Base-by-base conservation (phyloP, 2,113 vertebrate species). In the Chaenogobius annularis region DNA sequence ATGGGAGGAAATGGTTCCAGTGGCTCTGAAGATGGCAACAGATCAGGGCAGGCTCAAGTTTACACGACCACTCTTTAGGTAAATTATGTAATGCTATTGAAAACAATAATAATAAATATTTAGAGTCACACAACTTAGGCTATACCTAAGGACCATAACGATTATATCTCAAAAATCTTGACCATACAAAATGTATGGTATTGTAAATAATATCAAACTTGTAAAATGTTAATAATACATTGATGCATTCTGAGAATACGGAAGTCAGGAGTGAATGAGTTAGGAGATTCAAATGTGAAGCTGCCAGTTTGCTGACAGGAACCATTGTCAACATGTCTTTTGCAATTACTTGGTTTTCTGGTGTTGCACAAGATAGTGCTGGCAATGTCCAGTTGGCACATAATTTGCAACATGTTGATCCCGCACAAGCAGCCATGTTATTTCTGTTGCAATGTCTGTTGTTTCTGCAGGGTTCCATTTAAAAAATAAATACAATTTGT, bases 21-120 rank as follows among this genome's bases (percentile, higher is more conserved):
- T 96, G 86, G 96, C 98, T 59, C 82, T 99, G 67, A 93, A 95
- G 91, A 99, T 99, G 98, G 97, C 95, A 1, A 96, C 95, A 0
- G 95, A 98, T 31, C 98, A 99, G 88, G 97, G 98, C 70, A 91
- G 98, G 79, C 95, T 99, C 95, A 99, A 99, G 81, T 99, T 96
- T 80, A 98, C 96, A 1, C 93, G 97, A 0, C 97, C 98, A 0
- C 90, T 99, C 68, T 98, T 96, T 90, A 96, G 93, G 98, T 98
- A 93, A 63, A 10, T 63, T 43, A 35, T 63, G 26, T 43, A n/a
- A 3, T 63, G 55, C 7, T 22, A 23, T 56, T 9, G 23, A 23
- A n/a, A n/a, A n/a, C n/a, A n/a, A n/a, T n/a, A n/a, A n/a, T 11
- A 56, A 14, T 52, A 17, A 17, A 6, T 52, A 19, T 52, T 54